phyloP scores from a whole-genome alignment of 2,113 vertebrate genomes.

The Peromyscus californicus region DNA sequence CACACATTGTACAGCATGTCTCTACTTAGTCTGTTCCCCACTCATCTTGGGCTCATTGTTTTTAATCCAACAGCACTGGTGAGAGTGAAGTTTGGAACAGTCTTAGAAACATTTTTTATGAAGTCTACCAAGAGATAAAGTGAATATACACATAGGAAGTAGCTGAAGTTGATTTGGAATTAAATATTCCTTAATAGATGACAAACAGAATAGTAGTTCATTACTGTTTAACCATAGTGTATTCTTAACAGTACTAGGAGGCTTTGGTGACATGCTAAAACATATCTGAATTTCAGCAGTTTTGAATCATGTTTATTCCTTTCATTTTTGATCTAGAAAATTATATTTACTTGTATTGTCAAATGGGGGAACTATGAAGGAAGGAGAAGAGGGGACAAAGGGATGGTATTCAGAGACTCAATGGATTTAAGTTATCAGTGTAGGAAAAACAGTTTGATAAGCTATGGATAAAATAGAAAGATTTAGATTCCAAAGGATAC shows the following conservation, averaged over 20 bases:
- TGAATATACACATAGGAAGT: neutral
- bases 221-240: slow-evolving; percentile 30
- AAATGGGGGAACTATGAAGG: slow-evolving; percentile 18
- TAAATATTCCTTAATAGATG: slow-evolving; percentile 37
- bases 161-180: neutral
- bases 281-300: neutral
- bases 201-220: neutral
- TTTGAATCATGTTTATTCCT: slow-evolving; percentile 37
- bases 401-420: slow-evolving; percentile 59
- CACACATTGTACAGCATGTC: neutral
- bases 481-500: slow-evolving; percentile 68
- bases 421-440: slow-evolving; percentile 59
- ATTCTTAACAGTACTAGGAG: neutral
- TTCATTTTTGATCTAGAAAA: slow-evolving; percentile 60
- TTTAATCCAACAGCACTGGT: slow-evolving; percentile 50
- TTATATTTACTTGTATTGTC: slow-evolving; percentile 48
- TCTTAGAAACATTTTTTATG: neutral
- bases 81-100: slow-evolving; percentile 4
- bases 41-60: neutral
- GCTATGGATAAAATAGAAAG: slow-evolving; percentile 64
- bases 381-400: neutral
- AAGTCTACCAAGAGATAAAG: neutral
- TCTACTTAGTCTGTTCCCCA: neutral
- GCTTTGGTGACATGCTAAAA: slow-evolving; percentile 32
- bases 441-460: slow-evolving; percentile 67